Evolutionary conservation across 1,140 invertebrate species (phyloP).

Genomic region (Hylaeus anthracinus): DNA sequence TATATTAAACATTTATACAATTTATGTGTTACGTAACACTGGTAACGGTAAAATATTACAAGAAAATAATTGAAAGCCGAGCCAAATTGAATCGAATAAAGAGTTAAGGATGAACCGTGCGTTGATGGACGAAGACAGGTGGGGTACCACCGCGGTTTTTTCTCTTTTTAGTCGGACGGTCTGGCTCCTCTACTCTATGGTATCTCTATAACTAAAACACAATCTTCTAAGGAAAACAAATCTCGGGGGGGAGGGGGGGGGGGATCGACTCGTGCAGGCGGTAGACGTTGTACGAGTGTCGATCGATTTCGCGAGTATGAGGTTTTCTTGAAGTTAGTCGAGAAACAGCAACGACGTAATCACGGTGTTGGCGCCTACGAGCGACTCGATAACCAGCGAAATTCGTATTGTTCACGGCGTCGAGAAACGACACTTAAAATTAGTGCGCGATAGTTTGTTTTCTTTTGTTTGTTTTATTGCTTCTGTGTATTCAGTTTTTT

Average conservation of each 20-base stretch:
- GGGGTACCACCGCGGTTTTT: too few relatives aligned
- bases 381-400: not conserved
- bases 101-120: too few relatives aligned
- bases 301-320: not conserved
- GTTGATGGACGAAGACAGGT: too few relatives aligned
- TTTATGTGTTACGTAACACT: too few relatives aligned
- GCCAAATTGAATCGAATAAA: too few relatives aligned
- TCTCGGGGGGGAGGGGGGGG: not conserved
- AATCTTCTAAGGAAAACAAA: not conserved
- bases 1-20: too few relatives aligned
- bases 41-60: too few relatives aligned
- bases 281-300: not conserved
- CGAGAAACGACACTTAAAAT: not conserved
- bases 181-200: too few relatives aligned
- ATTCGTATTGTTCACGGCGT: not conserved
- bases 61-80: too few relatives aligned
- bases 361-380: not conserved
- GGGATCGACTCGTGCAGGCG: constrained; percentile 3
- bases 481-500: not conserved
- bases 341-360: constrained; percentile 18
- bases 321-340: constrained; percentile 8
- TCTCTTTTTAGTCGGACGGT: too few relatives aligned
- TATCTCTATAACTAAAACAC: not conserved
- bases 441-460: constrained; percentile 4
- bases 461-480: constrained; percentile 44